Evolutionary conservation across 2,888 invertebrate genomes (phyloP), one percentile per base, ranked within the genome.

Genomic region (Nycteola revayana): DNA sequence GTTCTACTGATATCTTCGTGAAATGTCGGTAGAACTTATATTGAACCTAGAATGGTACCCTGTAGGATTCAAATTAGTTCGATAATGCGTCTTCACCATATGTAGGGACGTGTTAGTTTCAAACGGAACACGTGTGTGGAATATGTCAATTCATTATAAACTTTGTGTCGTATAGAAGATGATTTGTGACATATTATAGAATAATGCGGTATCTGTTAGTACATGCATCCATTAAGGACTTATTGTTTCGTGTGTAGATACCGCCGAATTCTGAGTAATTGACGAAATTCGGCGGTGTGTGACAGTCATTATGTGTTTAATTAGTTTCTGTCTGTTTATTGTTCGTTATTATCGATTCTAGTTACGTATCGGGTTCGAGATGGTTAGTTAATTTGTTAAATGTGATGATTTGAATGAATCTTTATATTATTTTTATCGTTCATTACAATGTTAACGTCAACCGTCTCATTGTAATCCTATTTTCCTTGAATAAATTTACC

Each of bases 101-200:
- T 51, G 49, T 47, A 39, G 52, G 56, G 54, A 56, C 61, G 56
- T 66, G 66, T 63, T 61, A 60, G 56, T 61, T 58, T 45, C 52
- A 49, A 54, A 45, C 45, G 57, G 51, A 62, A 64, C 87, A 86
- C 84, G 84, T 87, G 87, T 82, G 75, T 65, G 66, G 86, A 86
- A 87, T 87, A 83, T 80, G 83, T 86, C 87, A 87, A 86, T 87
- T 85, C 83, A 86, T 87, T 86, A 87, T 75, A 83, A 86, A 87
- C 82, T 87, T 87, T 79, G 81, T 82, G 79, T 75, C 67, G 67
- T 63, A 62, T 69, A 66, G 72, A 66, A 73, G 84, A 87, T 85
- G 86, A 86, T 87, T 86, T 85, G 86, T 86, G 86, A 85, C 86
- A 81, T 82, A 81, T 82, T 84, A 84, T 82, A 74, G 75, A 74